Conservation (phyloP, 2,113 vertebrate genomes). For the Odontophorus gujanensis region DNA sequence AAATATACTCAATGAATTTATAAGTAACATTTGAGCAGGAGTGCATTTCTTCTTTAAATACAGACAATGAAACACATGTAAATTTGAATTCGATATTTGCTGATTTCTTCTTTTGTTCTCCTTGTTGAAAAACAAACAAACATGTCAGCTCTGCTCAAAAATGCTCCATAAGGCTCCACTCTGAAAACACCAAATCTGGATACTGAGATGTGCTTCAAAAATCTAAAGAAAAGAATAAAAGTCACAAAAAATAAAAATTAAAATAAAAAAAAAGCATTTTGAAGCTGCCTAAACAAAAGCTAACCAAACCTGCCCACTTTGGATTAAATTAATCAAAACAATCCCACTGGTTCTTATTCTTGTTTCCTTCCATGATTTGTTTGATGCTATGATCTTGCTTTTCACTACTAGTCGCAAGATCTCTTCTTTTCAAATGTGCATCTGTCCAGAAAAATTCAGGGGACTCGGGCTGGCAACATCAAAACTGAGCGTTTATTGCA, state of each 20-base stretch:
- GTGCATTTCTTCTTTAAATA: neutral
- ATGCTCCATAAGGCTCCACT: rapidly evolving
- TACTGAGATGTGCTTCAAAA: neutral
- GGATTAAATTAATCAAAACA: neutral
- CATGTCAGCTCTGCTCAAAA: neutral
- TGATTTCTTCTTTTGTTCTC: neutral
- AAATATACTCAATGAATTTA: conserved; percentile 32
- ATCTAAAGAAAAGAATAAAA: neutral
- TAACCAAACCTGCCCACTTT: neutral
- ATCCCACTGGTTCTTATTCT: neutral
- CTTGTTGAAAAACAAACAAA: neutral
- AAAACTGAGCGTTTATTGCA: neutral
- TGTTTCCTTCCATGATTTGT: neutral
- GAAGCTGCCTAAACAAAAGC: neutral
- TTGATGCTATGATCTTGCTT: neutral
- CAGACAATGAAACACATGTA: neutral
- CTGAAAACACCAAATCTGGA: neutral
- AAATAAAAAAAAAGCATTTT: neutral
- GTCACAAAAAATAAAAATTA: neutral
- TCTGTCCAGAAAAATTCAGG: neutral
- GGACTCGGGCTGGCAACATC: neutral
- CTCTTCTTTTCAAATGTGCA: neutral
- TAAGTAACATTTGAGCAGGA: neutral
- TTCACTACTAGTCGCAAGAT: neutral
- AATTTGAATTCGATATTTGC: rapidly evolving